Evolutionary conservation across 2,113 vertebrate species (phyloP).

Genomic region (Amblyornis subalaris): DNA sequence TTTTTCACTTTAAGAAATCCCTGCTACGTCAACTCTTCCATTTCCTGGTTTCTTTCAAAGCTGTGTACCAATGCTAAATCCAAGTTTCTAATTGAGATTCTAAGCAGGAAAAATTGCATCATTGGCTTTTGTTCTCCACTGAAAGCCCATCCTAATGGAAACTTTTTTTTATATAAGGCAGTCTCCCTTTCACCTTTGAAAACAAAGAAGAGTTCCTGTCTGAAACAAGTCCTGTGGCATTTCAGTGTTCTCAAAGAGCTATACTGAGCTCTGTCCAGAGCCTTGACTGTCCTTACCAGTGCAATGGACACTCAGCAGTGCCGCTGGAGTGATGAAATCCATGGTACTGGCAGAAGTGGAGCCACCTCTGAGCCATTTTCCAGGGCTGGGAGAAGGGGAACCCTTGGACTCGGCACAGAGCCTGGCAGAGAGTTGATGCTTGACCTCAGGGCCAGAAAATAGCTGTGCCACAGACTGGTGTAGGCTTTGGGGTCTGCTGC

Average conservation of each 20-base stretch:
- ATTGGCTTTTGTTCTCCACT: conserved; percentile 25
- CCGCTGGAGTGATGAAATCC: not conserved
- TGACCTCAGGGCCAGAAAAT: not conserved
- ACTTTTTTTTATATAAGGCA: not conserved
- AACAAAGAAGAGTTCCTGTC: conserved; percentile 7
- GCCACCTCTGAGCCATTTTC: not conserved
- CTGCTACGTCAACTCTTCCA: not conserved
- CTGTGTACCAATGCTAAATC: not conserved
- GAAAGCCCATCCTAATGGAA: conserved; percentile 30
- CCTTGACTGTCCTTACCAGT: not conserved
- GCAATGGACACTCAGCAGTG: accelerated
- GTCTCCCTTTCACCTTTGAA: conserved; percentile 16
- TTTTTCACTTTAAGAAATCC: not conserved
- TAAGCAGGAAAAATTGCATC: conserved; percentile 35
- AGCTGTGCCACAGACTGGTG: not conserved
- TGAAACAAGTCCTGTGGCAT: not conserved
- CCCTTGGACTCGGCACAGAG: not conserved
- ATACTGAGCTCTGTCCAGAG: not conserved
- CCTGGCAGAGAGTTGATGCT: not conserved
- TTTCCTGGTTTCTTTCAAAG: not conserved
- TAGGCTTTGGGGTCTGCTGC: not conserved
- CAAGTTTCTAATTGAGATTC: conserved; percentile 60
- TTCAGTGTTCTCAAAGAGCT: not conserved
- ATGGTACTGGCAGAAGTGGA: not conserved
- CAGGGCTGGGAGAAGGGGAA: not conserved